Conservation (phyloP, 2,888 invertebrate genomes). For the Polietes domitor region DNA sequence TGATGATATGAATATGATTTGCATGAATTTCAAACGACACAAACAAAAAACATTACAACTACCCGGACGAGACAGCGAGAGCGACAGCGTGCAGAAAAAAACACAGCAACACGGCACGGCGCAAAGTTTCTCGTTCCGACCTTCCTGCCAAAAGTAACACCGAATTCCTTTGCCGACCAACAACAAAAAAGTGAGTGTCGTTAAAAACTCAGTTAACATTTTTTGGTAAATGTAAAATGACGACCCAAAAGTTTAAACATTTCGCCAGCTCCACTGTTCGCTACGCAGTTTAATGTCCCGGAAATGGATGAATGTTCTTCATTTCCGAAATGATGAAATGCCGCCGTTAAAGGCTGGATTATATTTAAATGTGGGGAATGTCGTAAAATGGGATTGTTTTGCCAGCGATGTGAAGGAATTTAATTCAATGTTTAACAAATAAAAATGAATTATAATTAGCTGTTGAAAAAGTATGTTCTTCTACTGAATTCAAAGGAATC, state of each 20-base stretch:
- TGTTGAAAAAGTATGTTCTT: too few relatives aligned
- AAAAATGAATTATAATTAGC: neutral
- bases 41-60: constrained; percentile 1
- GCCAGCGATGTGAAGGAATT: neutral
- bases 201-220: constrained; percentile 3
- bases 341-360: neutral
- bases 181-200: neutral
- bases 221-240: neutral
- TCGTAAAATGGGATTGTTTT: neutral
- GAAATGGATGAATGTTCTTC: neutral
- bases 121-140: constrained; percentile 5
- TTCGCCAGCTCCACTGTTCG: neutral
- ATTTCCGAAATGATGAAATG: constrained; percentile 10
- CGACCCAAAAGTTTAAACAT: constrained; percentile 5
- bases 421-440: neutral
- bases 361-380: neutral
- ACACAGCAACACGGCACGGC: neutral
- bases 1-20: constrained; percentile 54
- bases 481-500: too few relatives aligned
- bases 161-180: neutral
- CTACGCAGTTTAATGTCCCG: neutral
- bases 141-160: neutral
- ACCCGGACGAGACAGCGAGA: neutral
- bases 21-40: constrained; percentile 54
- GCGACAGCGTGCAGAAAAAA: neutral